A percentile compares a stretch with the other conserved stretches of the same genome.
These are phyloP conservation scores for Himantopus leucocephalus DNA, from an alignment of 2,113 vertebrate species.

Conservation along the genomic window DNA sequence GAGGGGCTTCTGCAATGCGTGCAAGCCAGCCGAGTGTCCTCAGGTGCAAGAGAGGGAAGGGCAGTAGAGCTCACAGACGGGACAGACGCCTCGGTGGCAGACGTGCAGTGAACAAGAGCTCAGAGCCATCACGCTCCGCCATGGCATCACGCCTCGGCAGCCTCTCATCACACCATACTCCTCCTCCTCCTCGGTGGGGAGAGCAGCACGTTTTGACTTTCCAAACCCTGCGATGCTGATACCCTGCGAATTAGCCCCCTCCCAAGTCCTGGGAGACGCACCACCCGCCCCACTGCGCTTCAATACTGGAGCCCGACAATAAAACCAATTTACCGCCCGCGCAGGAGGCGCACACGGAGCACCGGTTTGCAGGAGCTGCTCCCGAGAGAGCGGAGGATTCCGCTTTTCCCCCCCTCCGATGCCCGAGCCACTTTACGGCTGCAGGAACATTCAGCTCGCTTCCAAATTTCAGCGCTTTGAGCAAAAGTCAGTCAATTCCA, in stretches of 20 bases:
- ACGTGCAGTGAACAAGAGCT: not conserved
- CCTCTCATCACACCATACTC: not conserved
- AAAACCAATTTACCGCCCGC: rapidly evolving
- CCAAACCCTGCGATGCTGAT: not conserved
- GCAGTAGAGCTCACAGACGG: not conserved
- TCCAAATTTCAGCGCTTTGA: not conserved
- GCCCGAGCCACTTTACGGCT: not conserved
- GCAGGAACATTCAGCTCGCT: not conserved
- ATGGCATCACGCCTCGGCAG: not conserved
- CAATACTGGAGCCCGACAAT: not conserved
- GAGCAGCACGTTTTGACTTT: not conserved
- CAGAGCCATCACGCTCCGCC: not conserved
- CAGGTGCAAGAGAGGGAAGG: not conserved
- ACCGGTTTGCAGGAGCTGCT: not conserved
- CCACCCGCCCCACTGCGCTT: not conserved
- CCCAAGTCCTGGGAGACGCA: not conserved
- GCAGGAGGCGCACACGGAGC: not conserved
- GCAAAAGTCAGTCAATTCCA: not conserved
- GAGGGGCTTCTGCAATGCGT: rapidly evolving
- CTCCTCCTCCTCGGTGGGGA: not conserved
- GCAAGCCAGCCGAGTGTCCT: not conserved
- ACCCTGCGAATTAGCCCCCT: not conserved
- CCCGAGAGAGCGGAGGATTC: not conserved
- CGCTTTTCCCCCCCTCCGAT: not conserved
- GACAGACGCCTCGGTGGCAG: rapidly evolving